Evolutionary conservation across 2,113 vertebrate species (phyloP).

Genomic region (Promerops cafer): DNA sequence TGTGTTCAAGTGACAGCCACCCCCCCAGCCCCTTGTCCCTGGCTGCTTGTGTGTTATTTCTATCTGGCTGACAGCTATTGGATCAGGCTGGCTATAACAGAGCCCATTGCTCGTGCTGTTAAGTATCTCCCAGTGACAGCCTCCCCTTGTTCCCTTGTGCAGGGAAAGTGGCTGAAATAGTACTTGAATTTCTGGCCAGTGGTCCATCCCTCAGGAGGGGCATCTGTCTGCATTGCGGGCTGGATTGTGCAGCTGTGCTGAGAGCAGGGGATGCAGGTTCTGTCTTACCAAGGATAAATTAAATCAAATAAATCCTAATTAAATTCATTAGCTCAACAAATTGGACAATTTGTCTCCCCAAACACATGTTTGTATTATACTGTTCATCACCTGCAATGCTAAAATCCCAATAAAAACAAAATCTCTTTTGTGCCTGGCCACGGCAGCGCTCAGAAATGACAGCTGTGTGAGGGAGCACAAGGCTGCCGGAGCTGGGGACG

Average conservation of each 20-base stretch:
- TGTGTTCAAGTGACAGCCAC: background rate
- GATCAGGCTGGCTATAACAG: background rate
- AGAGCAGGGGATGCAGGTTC: background rate
- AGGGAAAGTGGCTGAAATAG: background rate
- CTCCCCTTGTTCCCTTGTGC: background rate
- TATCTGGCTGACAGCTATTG: background rate
- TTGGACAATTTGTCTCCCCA: slow-evolving; percentile 35
- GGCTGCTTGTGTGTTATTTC: background rate
- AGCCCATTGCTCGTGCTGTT: background rate
- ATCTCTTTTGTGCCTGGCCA: background rate
- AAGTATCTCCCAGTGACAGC: background rate
- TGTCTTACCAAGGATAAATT: background rate
- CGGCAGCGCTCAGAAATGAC: background rate
- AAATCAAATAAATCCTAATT: slow-evolving; percentile 45
- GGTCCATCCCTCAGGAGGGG: background rate
- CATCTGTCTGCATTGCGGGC: background rate
- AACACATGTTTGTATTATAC: background rate
- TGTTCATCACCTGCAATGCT: slow-evolving; percentile 39
- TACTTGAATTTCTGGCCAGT: background rate
- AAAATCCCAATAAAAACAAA: background rate
- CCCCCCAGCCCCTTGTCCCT: background rate
- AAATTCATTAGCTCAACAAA: slow-evolving; percentile 42
- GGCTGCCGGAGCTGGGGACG: fast-evolving
- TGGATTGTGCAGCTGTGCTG: background rate
- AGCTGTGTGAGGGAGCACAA: background rate